Percentiles rank a stretch among this genome's conserved stretches.
Conservation (phyloP, 1,140 invertebrate genomes). For the Metopolophium dirhodum region DNA sequence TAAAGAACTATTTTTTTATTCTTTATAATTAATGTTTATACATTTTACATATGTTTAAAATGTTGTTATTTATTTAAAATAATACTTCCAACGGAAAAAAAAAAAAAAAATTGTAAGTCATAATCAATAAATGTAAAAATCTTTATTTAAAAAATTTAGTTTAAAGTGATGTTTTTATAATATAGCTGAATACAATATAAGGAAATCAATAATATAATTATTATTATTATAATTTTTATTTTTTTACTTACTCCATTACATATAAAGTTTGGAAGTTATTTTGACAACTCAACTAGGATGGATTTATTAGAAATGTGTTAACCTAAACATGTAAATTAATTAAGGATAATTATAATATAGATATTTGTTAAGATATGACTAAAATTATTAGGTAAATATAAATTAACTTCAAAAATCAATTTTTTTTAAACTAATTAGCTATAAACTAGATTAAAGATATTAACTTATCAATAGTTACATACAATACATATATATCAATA, state of each 20-base stretch:
- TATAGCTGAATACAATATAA: background rate
- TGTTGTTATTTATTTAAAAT: background rate
- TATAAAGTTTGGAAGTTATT: background rate
- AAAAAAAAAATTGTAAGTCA: background rate
- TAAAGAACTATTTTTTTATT: background rate
- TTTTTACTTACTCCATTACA: slow-evolving; percentile 35
- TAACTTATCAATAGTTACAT: background rate
- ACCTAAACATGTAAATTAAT: slow-evolving; percentile 35
- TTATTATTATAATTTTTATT: background rate
- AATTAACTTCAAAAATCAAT: background rate
- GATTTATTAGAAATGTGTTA: background rate
- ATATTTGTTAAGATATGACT: slow-evolving; percentile 7
- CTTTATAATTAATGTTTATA: background rate
- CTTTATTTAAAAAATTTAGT: background rate
- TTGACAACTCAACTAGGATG: background rate
- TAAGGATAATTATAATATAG: background rate
- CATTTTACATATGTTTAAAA: background rate
- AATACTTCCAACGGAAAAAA: background rate
- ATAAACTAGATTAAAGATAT: background rate
- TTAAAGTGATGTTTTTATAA: background rate
- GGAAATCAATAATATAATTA: background rate
- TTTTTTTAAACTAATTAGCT: background rate
- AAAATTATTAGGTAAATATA: background rate
- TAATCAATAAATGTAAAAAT: background rate
- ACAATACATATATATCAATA: no score